Base-by-base conservation (phyloP, 92 coral and sea anemone genomes). In the Palythoa heliodiscus region DNA sequence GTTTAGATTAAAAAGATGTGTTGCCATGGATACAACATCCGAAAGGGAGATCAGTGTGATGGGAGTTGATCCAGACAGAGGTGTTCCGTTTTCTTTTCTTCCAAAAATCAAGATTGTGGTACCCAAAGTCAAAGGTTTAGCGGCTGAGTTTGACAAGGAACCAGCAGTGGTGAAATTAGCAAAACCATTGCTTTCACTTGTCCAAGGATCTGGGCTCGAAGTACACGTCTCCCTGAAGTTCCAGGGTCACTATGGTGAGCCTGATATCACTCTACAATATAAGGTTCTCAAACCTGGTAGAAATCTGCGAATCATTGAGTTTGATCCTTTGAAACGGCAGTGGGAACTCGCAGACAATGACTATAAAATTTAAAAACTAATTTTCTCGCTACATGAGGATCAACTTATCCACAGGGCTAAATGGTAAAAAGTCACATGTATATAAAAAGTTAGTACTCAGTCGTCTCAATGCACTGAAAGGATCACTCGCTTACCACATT, bases 211-310 rank as follows among this genome's bases (percentile, higher is more conserved):
- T 37, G 75, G 90, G 37, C 13, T 87, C 37, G 82, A 80, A 37
- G 84, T 83, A 22, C 87, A 83, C 10, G 35, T 92, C 55, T 82
- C 82, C 55, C 82, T 92, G 53, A 80, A 61, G 71, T 92, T 92
- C 40, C 90, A 89, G 50, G 95, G 95, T 23, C 95, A 92, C 71
- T 92, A 92, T 61, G 84, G 90, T 52, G 95, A 92, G 79, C 93
- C 93, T 6, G 88, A 90, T 68, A 52, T 92, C 54, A 76, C 90
- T 53, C 53, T 92, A 24, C 78, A 60, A 68, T 81, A 90, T 73
- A 54, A 52, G 75, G 57, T 92, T 20, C 82, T 12, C 11, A 50
- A 74, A 10, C 24, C 73, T 16, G 91, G 87, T 43, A 89, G 73
- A 35, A 83, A 80, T 80, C 20, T 66, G 2, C 73, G 84, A 66